Percentiles rank a stretch among this genome's conserved stretches.
Evolutionary conservation across 2,888 invertebrate species (phyloP).

Genomic region (Carterocephalus palaemon): DNA sequence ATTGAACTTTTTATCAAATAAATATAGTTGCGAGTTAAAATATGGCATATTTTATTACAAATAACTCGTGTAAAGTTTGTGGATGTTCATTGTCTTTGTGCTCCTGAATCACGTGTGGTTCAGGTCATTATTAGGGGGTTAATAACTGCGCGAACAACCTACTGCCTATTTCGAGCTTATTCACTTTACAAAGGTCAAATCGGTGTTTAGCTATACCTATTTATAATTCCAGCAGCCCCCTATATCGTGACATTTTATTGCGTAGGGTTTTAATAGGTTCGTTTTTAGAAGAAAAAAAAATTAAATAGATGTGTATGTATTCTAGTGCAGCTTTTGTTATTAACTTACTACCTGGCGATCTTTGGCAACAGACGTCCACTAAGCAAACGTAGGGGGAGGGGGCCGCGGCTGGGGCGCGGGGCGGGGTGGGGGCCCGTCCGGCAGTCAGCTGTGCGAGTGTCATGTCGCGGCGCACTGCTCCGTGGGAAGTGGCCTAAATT

Average conservation of each 20-base stretch:
- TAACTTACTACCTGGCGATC: constrained; percentile 44
- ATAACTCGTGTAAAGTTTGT: background rate
- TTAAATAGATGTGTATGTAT: constrained; percentile 40
- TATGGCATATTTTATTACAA: background rate
- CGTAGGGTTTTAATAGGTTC: no score
- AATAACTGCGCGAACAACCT: constrained; percentile 65
- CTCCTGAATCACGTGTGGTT: constrained; percentile 71
- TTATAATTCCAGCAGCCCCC: no score
- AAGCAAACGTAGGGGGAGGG: no score
- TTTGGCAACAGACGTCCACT: constrained; percentile 48
- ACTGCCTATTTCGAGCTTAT: constrained; percentile 45
- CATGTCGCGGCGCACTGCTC: constrained; percentile 56
- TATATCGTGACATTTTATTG: no score
- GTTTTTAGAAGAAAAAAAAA: no score
- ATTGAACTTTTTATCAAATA: background rate
- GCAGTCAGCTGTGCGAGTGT: constrained; percentile 76
- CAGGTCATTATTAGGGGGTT: constrained; percentile 72
- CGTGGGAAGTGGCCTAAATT: constrained; percentile 72
- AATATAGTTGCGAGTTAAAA: background rate
- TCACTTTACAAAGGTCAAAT: constrained; percentile 30
- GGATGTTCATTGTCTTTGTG: constrained; percentile 45
- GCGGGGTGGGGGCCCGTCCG: constrained; percentile 51
- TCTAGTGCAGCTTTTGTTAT: constrained; percentile 42
- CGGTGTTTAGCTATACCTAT: constrained; percentile 16
- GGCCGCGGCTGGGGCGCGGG: constrained; percentile 39